Percentiles rank a stretch among this genome's conserved stretches.
phyloP scores from a whole-genome alignment of 2,113 vertebrate genomes.

The Hippoglossus stenolepis region DNA sequence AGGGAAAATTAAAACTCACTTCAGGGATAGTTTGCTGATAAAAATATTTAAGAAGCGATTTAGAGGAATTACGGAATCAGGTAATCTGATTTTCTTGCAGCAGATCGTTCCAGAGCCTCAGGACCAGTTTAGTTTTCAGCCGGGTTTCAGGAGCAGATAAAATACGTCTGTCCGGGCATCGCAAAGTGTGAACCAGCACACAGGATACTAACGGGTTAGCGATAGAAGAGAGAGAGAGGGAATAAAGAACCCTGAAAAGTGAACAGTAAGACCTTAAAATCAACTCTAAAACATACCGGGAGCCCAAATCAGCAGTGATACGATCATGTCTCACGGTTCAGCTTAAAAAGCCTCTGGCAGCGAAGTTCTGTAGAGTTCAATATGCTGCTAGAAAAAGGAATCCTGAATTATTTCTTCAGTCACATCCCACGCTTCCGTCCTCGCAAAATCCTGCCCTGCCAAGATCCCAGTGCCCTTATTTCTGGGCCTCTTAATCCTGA shows the following conservation, averaged over 20 bases:
- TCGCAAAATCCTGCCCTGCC: not conserved
- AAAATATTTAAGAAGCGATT: not conserved
- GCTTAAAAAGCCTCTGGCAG: not conserved
- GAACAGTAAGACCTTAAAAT: not conserved
- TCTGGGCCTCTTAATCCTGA: not conserved
- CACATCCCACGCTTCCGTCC: slow-evolving; percentile 2
- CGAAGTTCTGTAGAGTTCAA: not conserved
- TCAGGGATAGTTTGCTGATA: not conserved
- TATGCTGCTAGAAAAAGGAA: not conserved
- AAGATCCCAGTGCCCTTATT: slow-evolving; percentile 1
- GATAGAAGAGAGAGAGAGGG: not conserved
- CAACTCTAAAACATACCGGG: not conserved
- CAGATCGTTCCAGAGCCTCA: not conserved
- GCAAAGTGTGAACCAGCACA: not conserved
- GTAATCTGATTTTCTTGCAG: not conserved
- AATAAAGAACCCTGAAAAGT: not conserved
- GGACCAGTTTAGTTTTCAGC: not conserved
- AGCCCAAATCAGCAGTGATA: not conserved
- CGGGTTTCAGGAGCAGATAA: not conserved
- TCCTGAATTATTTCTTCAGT: not conserved
- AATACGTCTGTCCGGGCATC: not conserved
- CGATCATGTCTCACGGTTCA: not conserved
- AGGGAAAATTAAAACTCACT: not conserved
- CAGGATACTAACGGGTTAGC: not conserved
- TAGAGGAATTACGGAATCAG: not conserved